Conservation (phyloP, 1,140 invertebrate species). For the Ips typographus region DNA sequence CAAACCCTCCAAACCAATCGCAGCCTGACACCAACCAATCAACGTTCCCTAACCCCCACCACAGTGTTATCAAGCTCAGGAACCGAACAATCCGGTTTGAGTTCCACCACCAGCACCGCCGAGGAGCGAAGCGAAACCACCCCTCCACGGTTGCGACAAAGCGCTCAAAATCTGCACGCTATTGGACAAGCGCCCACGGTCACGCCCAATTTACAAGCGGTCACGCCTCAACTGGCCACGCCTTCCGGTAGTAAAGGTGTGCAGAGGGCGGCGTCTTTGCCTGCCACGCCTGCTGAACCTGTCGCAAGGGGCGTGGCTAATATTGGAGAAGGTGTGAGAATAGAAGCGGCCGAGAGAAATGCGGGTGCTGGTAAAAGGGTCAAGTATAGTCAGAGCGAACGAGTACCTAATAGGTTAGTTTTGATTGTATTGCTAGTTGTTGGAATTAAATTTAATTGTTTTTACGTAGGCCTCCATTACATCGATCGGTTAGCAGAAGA, state of each 20-base stretch:
- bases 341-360: constrained; percentile 3
- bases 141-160: constrained; percentile 11
- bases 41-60: constrained; percentile 26
- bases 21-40: constrained; percentile 24
- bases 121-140: constrained; percentile 24
- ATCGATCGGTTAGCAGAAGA: constrained; percentile 51
- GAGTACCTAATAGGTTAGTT: constrained; percentile 42
- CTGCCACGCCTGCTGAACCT: constrained; percentile 50
- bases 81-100: constrained; percentile 25
- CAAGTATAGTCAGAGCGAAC: constrained; percentile 48
- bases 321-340: constrained; percentile 14
- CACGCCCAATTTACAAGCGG: constrained; percentile 11
- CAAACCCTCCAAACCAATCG: constrained; percentile 21
- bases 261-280: constrained; percentile 51
- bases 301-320: constrained; percentile 46
- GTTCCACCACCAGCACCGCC: constrained; percentile 15
- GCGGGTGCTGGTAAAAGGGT: constrained; percentile 13
- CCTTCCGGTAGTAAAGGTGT: constrained; percentile 29
- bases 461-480: constrained; percentile 47
- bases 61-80: constrained; percentile 25
- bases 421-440: not conserved
- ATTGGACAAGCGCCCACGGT: constrained; percentile 5
- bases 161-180: constrained; percentile 12
- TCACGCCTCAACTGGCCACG: constrained; percentile 10
- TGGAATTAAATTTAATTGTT: constrained; percentile 6